These are phyloP conservation scores for Anas platyrhynchos DNA, from an alignment of 2,113 vertebrate species.

Conservation along the genomic window DNA sequence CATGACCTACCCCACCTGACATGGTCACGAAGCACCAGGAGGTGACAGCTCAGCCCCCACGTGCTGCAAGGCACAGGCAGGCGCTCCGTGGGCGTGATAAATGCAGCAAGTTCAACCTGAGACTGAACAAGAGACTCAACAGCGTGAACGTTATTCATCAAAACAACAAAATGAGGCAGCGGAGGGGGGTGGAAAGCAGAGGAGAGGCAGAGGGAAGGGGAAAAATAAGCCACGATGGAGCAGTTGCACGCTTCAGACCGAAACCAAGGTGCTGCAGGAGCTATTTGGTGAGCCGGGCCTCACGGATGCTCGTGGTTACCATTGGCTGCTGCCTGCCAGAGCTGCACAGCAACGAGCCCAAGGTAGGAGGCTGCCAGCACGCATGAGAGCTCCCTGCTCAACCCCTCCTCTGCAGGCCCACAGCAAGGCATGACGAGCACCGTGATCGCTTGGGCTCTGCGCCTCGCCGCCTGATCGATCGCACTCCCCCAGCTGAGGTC, in stretches of 20 bases:
- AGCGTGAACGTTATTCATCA: background rate
- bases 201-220: background rate
- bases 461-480: background rate
- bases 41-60: background rate
- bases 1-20: background rate
- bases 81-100: fast-evolving
- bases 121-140: background rate
- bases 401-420: background rate
- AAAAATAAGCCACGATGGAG: background rate
- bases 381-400: background rate
- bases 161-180: background rate
- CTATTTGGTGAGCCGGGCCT: background rate
- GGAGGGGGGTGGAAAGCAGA: background rate
- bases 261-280: background rate
- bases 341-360: slow-evolving; percentile 51
- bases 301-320: background rate
- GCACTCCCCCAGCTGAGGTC: background rate
- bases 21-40: background rate
- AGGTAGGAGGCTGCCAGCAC: slow-evolving; percentile 34
- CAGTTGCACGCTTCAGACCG: background rate
- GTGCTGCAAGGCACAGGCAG: fast-evolving
- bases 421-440: background rate
- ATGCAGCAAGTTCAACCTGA: background rate
- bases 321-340: slow-evolving; percentile 34
- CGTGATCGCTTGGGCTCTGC: background rate